Percentiles rank a stretch among this genome's conserved stretches.
Conservation (phyloP, 2,888 invertebrate species). For the Melipona bicolor region DNA sequence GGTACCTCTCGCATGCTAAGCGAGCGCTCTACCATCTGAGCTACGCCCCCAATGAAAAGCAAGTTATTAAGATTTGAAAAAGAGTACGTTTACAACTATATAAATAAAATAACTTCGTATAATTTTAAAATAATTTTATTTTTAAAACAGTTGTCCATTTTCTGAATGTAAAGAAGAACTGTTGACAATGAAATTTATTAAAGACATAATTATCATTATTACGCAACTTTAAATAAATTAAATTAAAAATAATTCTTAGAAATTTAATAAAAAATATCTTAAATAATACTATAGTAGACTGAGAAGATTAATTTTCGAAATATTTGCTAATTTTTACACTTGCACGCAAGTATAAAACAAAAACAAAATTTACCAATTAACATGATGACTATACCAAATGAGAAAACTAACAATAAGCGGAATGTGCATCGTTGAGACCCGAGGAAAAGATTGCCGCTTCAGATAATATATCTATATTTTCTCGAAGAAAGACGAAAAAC, state of each 20-base stretch:
- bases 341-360: no score
- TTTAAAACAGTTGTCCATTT: background rate
- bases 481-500: no score
- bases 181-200: background rate
- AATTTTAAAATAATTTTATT: background rate
- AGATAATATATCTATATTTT: no score
- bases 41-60: conserved; percentile 76
- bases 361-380: no score
- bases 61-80: background rate
- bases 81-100: no score
- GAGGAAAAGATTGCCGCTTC: no score
- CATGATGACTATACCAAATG: no score
- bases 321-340: no score
- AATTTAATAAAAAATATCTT: no score
- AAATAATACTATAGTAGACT: background rate
- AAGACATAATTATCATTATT: background rate
- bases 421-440: no score
- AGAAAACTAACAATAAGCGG: no score
- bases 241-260: background rate
- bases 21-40: conserved; percentile 84
- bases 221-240: background rate
- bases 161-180: background rate
- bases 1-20: conserved; percentile 84
- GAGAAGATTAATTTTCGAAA: no score
- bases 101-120: background rate